Conservation (phyloP, 1,140 invertebrate genomes). For the Atta colombica region DNA sequence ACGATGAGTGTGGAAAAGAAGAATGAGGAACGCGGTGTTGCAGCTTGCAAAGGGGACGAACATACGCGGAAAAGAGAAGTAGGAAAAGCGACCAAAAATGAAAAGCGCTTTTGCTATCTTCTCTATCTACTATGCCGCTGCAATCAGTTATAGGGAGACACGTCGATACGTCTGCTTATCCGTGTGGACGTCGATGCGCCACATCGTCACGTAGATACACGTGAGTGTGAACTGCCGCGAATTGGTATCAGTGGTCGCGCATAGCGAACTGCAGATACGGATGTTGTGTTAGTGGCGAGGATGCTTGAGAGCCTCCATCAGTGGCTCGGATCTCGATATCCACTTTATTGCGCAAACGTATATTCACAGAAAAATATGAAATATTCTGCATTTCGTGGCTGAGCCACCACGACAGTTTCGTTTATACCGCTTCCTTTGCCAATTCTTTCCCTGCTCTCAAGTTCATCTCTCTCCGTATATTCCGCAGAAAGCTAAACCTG, state of each 20-base stretch:
- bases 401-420: conserved; percentile 20
- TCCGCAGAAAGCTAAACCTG: conserved; percentile 29
- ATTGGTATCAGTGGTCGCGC: conserved; percentile 60
- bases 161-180: conserved; percentile 67
- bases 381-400: conserved; percentile 52
- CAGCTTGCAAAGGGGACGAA: conserved; percentile 50
- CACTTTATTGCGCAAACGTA: conserved; percentile 26
- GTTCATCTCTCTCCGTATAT: conserved; percentile 12
- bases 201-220: conserved; percentile 22
- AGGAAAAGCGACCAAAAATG: conserved; percentile 68
- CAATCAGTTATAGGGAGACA: conserved; percentile 74
- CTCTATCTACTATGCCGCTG: conserved; percentile 63
- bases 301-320: conserved; percentile 49
- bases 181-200: conserved; percentile 45
- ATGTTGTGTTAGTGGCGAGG: conserved; percentile 23
- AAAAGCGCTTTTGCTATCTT: conserved; percentile 68
- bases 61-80: conserved; percentile 16
- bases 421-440: conserved; percentile 43
- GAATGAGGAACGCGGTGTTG: conserved; percentile 60
- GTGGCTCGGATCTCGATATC: conserved; percentile 49
- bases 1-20: conserved; percentile 68
- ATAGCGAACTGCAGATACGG: conserved; percentile 26
- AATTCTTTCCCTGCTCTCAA: conserved; percentile 34
- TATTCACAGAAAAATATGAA: conserved; percentile 33
- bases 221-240: conserved; percentile 22